Percentiles rank a stretch among this genome's conserved stretches.
Evolutionary conservation across 2,113 vertebrate genomes (phyloP).

Genomic region (Nymphicus hollandicus): DNA sequence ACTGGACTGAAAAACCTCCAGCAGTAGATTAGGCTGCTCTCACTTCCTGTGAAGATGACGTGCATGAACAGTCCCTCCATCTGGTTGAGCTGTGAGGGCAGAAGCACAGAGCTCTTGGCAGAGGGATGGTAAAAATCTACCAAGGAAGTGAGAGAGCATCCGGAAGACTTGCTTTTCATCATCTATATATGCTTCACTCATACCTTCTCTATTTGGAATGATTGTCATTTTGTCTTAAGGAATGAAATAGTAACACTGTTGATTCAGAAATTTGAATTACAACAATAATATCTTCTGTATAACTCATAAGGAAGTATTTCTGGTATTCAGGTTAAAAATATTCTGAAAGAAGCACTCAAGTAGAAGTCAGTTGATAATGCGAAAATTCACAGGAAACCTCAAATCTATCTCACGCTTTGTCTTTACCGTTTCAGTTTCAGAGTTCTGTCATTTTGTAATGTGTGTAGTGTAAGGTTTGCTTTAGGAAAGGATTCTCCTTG

Average conservation of each 20-base stretch:
- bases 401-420: neutral
- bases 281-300: neutral
- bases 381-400: slow-evolving; percentile 5
- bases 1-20: neutral
- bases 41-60: neutral
- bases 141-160: neutral
- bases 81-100: neutral
- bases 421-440: neutral
- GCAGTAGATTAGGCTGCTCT: neutral
- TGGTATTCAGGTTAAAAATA: neutral
- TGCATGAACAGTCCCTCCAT: neutral
- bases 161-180: neutral
- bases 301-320: neutral
- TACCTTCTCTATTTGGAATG: neutral
- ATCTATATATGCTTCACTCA: neutral
- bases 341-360: neutral
- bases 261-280: neutral
- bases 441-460: neutral
- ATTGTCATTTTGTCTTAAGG: neutral
- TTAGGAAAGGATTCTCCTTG: neutral
- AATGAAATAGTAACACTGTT: neutral
- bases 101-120: neutral
- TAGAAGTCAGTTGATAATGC: neutral
- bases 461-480: neutral
- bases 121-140: neutral